Evolutionary conservation across 2,113 vertebrate genomes (phyloP).

Genomic region (Ascaphus truei): DNA sequence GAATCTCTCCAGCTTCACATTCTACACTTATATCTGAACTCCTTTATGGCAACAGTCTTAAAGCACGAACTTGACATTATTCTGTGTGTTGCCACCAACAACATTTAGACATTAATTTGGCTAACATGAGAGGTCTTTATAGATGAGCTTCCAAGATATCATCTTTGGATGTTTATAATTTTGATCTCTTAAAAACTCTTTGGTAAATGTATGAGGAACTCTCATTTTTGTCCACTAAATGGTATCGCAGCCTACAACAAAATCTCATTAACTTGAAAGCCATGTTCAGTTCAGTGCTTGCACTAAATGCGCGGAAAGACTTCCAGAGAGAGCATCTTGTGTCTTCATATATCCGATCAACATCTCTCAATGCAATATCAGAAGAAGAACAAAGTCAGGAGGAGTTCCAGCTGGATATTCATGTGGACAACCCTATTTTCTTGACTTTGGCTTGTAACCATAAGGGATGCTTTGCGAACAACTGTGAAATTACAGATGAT

Average conservation of each 20-base stretch:
- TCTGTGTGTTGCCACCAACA: too few species aligned
- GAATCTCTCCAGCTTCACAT: too few species aligned
- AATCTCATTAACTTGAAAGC: background rate
- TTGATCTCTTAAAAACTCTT: background rate
- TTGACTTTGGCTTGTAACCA: background rate
- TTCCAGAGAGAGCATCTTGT: background rate
- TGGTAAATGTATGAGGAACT: background rate
- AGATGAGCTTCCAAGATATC: background rate
- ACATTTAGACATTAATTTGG: background rate
- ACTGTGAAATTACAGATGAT: background rate
- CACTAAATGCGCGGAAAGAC: too few species aligned
- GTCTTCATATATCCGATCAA: background rate
- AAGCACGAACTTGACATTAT: too few species aligned
- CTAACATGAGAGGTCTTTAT: background rate
- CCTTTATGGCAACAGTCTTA: too few species aligned
- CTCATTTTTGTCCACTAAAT: background rate
- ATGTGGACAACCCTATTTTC: background rate
- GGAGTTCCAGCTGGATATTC: background rate
- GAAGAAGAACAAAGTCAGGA: background rate
- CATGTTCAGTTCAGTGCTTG: background rate
- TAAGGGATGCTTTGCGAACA: background rate
- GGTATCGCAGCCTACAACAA: background rate
- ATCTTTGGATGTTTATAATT: conserved; percentile 15
- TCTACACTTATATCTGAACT: too few species aligned
- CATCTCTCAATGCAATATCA: conserved; percentile 12